phyloP scores from a whole-genome alignment of 2,888 invertebrate species.

The Ganaspis brasiliensis region DNA sequence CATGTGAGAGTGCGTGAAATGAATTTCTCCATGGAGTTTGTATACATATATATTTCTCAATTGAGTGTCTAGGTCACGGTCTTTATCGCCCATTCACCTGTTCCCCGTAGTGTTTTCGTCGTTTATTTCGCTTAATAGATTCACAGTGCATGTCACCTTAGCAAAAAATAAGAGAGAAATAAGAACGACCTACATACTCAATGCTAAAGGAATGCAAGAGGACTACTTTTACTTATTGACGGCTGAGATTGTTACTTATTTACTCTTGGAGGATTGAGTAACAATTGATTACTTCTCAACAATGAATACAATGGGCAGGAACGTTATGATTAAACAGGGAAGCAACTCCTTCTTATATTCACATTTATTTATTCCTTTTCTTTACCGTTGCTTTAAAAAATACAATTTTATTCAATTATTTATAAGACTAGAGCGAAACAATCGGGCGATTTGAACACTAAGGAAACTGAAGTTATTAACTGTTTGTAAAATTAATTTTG shows the following conservation, averaged over 20 bases:
- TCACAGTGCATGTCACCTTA: neutral
- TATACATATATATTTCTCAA: neutral
- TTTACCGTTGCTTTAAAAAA: neutral
- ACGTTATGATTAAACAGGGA: neutral
- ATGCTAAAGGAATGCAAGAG: neutral
- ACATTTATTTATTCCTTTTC: neutral
- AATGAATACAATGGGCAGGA: neutral
- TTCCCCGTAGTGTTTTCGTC: neutral
- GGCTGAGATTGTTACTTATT: neutral
- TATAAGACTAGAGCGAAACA: no score
- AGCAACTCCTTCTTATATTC: neutral
- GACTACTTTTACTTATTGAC: slow-evolving; percentile 11
- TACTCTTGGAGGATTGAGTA: neutral
- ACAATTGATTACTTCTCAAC: slow-evolving; percentile 10
- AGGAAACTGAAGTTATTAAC: no score
- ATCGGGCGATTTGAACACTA: no score
- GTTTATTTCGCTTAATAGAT: neutral
- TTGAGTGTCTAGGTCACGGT: slow-evolving; percentile 37
- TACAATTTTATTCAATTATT: no score
- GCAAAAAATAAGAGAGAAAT: neutral
- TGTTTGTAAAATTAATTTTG: no score
- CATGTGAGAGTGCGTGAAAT: neutral
- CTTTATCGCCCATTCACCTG: slow-evolving; percentile 29
- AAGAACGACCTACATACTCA: slow-evolving; percentile 6
- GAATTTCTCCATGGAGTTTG: neutral